Percentiles rank a stretch among this genome's conserved stretches.
Evolutionary conservation across 2,797 vertebrate genomes (phyloP).

Genomic region (Hemitrygon akajei): DNA sequence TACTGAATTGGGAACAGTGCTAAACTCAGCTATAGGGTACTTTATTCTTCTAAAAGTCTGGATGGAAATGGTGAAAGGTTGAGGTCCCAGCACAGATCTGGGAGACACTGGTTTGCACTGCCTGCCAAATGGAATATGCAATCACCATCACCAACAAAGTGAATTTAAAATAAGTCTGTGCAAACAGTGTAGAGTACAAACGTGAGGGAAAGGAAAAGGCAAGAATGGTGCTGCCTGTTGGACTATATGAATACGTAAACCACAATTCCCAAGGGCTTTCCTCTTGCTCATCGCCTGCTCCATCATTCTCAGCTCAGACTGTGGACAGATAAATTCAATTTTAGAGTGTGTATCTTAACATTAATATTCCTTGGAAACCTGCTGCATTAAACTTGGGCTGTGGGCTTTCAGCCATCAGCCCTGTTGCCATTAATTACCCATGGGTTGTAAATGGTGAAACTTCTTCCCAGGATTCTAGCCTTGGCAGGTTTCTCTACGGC

Average conservation of each 20-base stretch:
- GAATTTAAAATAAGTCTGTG: too few relatives aligned
- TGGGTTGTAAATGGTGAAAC: slow-evolving; percentile 72
- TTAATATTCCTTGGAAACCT: background rate
- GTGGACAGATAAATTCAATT: background rate
- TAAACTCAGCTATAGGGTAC: background rate
- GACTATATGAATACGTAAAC: background rate
- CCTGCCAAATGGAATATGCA: background rate
- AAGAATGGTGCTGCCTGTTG: background rate
- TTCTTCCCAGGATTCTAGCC: slow-evolving; percentile 80
- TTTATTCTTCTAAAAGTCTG: background rate
- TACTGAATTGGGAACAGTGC: background rate
- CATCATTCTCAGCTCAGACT: background rate
- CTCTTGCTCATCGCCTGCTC: background rate
- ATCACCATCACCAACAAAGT: too few relatives aligned
- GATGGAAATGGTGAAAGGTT: background rate
- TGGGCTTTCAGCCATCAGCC: slow-evolving; percentile 66
- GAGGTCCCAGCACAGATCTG: background rate
- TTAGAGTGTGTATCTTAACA: background rate
- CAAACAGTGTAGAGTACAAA: background rate
- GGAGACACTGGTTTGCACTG: background rate
- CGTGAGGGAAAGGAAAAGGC: background rate
- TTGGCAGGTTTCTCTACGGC: slow-evolving; percentile 77
- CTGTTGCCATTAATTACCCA: slow-evolving; percentile 60
- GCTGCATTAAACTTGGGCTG: slow-evolving; percentile 48
- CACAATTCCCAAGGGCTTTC: background rate